phyloP scores from a whole-genome alignment of 2,113 vertebrate species.

The Silurus meridionalis region DNA sequence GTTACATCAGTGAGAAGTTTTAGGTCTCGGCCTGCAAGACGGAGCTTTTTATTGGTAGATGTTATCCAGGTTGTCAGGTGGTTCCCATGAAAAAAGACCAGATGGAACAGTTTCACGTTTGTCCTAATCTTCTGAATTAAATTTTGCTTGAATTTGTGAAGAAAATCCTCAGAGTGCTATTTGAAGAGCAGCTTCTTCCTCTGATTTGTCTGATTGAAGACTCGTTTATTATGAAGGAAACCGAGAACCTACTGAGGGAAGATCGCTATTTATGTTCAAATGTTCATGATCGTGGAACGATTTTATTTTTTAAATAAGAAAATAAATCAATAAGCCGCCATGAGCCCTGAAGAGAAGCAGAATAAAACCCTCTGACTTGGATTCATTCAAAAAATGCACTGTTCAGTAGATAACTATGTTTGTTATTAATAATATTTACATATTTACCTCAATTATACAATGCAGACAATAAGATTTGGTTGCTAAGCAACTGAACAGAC shows the following conservation, averaged over 20 bases:
- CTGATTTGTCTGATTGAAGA: not conserved
- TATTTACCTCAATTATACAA: not conserved
- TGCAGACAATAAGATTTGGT: not conserved
- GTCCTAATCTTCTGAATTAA: not conserved
- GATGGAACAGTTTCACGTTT: not conserved
- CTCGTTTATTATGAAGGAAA: no score
- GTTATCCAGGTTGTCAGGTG: not conserved
- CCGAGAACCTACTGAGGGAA: not conserved
- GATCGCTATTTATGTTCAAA: not conserved
- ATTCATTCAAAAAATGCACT: not conserved
- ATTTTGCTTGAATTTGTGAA: no score
- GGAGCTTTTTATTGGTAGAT: not conserved
- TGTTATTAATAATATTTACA: not conserved
- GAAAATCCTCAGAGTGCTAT: no score
- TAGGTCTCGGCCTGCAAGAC: not conserved
- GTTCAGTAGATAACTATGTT: not conserved
- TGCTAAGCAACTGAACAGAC: not conserved
- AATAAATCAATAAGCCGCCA: not conserved
- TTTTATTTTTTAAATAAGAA: not conserved
- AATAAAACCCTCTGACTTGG: not conserved
- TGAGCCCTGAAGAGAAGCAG: not conserved
- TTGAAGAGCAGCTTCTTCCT: not conserved
- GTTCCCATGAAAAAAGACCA: not conserved
- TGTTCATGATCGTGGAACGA: not conserved
- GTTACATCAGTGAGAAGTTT: not conserved